phyloP scores from a whole-genome alignment of 2,888 invertebrate genomes.

The Cacoxenus indagator region DNA sequence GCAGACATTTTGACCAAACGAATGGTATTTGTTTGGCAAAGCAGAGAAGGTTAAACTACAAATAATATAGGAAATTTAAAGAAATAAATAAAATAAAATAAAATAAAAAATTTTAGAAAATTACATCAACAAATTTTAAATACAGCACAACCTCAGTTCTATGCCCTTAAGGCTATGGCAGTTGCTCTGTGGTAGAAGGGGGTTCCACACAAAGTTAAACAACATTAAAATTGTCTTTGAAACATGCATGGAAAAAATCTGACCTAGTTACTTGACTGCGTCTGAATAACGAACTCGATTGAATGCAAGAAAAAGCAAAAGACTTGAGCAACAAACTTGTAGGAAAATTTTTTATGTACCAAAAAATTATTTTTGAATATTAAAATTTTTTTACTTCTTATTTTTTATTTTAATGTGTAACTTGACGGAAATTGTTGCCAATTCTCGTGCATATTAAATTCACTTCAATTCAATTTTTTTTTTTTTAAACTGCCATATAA shows the following conservation, averaged over 20 bases:
- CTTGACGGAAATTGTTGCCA: slow-evolving; percentile 4
- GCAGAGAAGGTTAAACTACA: too few relatives aligned
- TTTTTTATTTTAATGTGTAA: background rate
- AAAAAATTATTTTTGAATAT: background rate
- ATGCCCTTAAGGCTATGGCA: background rate
- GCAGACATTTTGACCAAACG: background rate
- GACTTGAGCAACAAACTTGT: background rate
- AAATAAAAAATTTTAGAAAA: too few relatives aligned
- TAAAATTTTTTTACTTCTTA: background rate
- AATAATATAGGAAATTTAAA: background rate
- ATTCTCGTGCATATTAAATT: background rate
- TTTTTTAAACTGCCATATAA: background rate
- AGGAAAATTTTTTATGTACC: too few relatives aligned
- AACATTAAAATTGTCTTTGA: too few relatives aligned
- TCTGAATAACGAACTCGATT: too few relatives aligned
- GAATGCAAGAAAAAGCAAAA: slow-evolving; percentile 8
- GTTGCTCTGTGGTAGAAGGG: background rate
- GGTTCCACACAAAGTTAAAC: too few relatives aligned
- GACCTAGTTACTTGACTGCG: background rate
- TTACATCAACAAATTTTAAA: too few relatives aligned
- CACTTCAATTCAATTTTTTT: background rate
- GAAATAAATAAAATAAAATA: background rate
- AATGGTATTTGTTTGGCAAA: too few relatives aligned
- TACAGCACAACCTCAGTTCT: too few relatives aligned
- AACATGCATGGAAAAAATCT: background rate